Conservation (phyloP, 1,140 invertebrate species). For the Heliconius hewitsoni region DNA sequence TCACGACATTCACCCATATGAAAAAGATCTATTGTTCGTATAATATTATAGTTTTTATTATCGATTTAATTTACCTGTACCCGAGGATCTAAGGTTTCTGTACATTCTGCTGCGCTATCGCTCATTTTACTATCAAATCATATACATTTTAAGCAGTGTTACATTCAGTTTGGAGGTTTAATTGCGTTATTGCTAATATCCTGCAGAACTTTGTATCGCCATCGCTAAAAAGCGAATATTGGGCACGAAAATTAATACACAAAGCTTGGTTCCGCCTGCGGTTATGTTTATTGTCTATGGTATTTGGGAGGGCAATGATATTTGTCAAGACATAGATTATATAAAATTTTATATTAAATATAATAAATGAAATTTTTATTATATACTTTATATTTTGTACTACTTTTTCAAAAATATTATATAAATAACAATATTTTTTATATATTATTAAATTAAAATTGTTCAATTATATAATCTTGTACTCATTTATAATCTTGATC, state of each 20-base stretch:
- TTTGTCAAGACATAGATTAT: background rate
- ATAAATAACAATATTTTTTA: too few relatives aligned
- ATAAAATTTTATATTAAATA: background rate
- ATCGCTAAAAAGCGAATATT: conserved; percentile 55
- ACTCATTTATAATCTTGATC: too few relatives aligned
- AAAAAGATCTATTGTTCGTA: conserved; percentile 39
- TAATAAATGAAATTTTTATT: too few relatives aligned
- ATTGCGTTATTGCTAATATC: conserved; percentile 43
- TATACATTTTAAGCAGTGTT: conserved; percentile 62
- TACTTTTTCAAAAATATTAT: too few relatives aligned
- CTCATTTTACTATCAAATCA: conserved; percentile 72
- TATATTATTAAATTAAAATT: too few relatives aligned
- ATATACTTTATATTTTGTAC: too few relatives aligned
- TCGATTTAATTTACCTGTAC: conserved; percentile 82
- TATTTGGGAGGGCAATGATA: conserved; percentile 12
- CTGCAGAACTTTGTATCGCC: conserved; percentile 37
- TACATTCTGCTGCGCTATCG: conserved; percentile 73
- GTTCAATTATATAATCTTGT: too few relatives aligned
- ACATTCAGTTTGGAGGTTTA: conserved; percentile 48
- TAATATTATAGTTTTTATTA: conserved; percentile 45
- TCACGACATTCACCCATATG: conserved; percentile 30
- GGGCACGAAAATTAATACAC: conserved; percentile 37
- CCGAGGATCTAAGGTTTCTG: conserved; percentile 82
- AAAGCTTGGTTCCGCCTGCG: conserved; percentile 36
- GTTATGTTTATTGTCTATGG: conserved; percentile 24